A percentile compares a stretch with the other conserved stretches of the same genome.
phyloP scores from a whole-genome alignment of 2,113 vertebrate genomes.

The Mola mola region DNA sequence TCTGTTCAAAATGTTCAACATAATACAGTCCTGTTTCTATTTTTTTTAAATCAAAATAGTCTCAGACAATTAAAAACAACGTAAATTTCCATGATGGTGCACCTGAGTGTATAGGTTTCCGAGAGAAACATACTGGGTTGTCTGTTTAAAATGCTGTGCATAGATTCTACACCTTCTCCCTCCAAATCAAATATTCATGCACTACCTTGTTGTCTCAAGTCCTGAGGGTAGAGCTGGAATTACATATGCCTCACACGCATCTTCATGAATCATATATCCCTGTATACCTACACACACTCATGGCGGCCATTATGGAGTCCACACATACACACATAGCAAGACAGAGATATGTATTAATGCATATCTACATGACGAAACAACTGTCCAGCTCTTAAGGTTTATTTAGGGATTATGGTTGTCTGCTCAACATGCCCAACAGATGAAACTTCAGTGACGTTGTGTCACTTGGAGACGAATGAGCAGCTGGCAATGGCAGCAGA shows the following conservation, averaged over 20 bases:
- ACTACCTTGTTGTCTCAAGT: conserved; percentile 85
- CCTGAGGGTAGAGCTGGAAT: conserved; percentile 81
- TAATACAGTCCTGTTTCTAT: conserved; percentile 1
- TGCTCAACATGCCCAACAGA: conserved; percentile 36
- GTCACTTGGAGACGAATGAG: conserved; percentile 36
- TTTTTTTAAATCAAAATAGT: conserved; percentile 15
- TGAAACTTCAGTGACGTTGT: conserved; percentile 29
- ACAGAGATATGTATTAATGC: conserved; percentile 55
- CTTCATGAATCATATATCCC: conserved; percentile 84
- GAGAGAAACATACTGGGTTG: conserved; percentile 52
- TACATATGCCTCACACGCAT: conserved; percentile 83
- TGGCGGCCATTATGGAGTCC: conserved; percentile 72
- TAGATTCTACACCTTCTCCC: conserved; percentile 82
- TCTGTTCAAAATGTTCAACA: not conserved
- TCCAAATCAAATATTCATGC: conserved; percentile 87
- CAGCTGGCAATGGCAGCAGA: conserved; percentile 29
- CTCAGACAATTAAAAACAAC: conserved; percentile 57
- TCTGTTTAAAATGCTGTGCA: conserved; percentile 83
- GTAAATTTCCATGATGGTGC: conserved; percentile 59
- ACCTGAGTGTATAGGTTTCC: conserved; percentile 49
- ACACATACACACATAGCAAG: conserved; percentile 29
- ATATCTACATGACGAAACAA: conserved; percentile 70
- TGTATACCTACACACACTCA: conserved; percentile 78
- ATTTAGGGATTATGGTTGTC: conserved; percentile 65
- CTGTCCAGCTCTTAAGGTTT: conserved; percentile 62